Conservation (phyloP, 2,888 invertebrate genomes). For the Heliconius charithonia region DNA sequence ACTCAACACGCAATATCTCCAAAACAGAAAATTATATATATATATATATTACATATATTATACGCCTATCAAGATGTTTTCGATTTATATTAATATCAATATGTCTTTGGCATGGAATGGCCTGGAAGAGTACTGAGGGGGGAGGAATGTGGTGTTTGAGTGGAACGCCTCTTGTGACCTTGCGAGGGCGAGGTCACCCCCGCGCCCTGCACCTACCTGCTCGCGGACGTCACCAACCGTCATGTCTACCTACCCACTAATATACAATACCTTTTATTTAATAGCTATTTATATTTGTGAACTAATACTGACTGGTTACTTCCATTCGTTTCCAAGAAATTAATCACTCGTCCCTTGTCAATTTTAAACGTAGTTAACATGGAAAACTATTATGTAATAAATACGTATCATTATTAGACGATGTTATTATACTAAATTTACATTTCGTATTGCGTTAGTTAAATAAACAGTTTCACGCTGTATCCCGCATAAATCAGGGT, state of each 20-base stretch:
- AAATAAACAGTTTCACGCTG: too few species aligned
- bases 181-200: slow-evolving; percentile 76
- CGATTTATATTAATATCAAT: slow-evolving; percentile 30
- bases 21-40: too few species aligned
- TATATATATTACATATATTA: too few species aligned
- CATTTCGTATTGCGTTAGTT: not conserved
- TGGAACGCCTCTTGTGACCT: slow-evolving; percentile 77
- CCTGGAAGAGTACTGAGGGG: slow-evolving; percentile 70
- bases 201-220: slow-evolving; percentile 64
- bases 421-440: not conserved
- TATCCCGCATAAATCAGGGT: too few species aligned
- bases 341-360: not conserved
- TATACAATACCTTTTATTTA: slow-evolving; percentile 20
- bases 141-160: slow-evolving; percentile 66
- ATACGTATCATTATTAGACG: not conserved
- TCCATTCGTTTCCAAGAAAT: slow-evolving; percentile 10
- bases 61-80: not conserved
- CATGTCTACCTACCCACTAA: slow-evolving; percentile 36
- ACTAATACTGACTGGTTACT: not conserved
- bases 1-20: too few species aligned
- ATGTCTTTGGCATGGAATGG: slow-evolving; percentile 49
- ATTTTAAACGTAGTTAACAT: not conserved
- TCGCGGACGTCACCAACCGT: slow-evolving; percentile 62
- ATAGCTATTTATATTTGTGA: slow-evolving; percentile 2
- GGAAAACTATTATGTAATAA: not conserved